Conservation (phyloP, 2,113 vertebrate species). For the Serinus canaria region DNA sequence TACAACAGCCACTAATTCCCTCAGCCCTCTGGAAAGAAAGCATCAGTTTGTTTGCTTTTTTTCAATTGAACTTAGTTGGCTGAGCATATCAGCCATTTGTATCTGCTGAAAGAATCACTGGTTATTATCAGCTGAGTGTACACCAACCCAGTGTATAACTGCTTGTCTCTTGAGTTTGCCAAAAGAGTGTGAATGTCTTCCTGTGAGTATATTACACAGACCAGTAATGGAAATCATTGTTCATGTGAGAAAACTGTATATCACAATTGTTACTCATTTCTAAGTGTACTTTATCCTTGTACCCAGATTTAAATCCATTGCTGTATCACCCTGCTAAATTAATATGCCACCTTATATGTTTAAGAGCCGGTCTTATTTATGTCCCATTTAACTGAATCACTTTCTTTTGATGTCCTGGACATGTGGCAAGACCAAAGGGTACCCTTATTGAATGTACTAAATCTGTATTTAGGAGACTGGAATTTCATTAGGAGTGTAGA, state of each 20-base stretch:
- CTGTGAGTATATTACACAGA: neutral
- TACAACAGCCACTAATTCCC: neutral
- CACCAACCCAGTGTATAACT: neutral
- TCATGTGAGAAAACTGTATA: neutral
- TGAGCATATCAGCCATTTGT: neutral
- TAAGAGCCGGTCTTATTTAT: neutral
- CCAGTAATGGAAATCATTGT: neutral
- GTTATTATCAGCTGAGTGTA: neutral
- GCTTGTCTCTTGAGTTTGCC: neutral
- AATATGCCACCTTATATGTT: neutral
- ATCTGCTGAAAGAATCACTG: neutral
- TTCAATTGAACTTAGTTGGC: neutral
- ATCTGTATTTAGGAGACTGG: neutral
- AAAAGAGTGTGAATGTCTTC: neutral
- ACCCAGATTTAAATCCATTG: neutral
- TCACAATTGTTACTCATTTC: neutral
- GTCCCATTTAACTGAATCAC: neutral
- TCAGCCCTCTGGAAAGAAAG: neutral
- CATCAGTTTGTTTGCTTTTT: accelerated
- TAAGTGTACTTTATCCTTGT: neutral
- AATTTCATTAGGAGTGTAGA: neutral
- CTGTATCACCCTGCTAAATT: neutral
- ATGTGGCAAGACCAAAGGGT: neutral
- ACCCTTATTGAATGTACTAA: neutral
- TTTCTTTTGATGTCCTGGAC: neutral